Conservation (phyloP, 1,140 invertebrate genomes). For the Ridgeia piscesae region DNA sequence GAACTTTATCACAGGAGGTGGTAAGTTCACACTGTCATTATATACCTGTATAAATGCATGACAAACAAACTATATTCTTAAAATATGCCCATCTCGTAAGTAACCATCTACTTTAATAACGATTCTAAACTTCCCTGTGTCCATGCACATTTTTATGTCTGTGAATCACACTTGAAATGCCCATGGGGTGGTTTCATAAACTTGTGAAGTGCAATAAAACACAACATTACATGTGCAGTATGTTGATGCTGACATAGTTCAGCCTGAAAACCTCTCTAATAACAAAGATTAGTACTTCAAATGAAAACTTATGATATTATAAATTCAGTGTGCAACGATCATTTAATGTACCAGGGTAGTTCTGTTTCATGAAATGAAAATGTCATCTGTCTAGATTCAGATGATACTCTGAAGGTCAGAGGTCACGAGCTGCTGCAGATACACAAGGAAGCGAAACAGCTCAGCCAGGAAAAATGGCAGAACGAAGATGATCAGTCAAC, state of each 20-base stretch:
- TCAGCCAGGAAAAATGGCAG: constrained; percentile 35
- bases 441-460: constrained; percentile 35
- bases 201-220: not conserved
- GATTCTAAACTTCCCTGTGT: not conserved
- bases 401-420: constrained; percentile 24
- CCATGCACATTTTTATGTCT: not conserved
- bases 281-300: too few species aligned
- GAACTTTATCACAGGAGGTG: constrained; percentile 35
- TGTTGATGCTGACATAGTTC: too few species aligned
- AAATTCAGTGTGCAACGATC: not conserved
- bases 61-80: not conserved
- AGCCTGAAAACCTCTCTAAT: too few species aligned
- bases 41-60: not conserved
- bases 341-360: not conserved
- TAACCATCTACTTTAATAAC: not conserved
- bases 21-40: constrained; percentile 16
- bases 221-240: too few species aligned
- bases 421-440: constrained; percentile 31
- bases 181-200: too few species aligned
- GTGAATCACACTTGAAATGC: not conserved
- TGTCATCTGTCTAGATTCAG: constrained; percentile 19
- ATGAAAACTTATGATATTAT: too few species aligned
- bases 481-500: constrained; percentile 24
- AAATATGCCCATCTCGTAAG: not conserved
- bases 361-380: not conserved